Conservation (phyloP, 2,888 invertebrate genomes). For the Drosophila kanekoi region DNA sequence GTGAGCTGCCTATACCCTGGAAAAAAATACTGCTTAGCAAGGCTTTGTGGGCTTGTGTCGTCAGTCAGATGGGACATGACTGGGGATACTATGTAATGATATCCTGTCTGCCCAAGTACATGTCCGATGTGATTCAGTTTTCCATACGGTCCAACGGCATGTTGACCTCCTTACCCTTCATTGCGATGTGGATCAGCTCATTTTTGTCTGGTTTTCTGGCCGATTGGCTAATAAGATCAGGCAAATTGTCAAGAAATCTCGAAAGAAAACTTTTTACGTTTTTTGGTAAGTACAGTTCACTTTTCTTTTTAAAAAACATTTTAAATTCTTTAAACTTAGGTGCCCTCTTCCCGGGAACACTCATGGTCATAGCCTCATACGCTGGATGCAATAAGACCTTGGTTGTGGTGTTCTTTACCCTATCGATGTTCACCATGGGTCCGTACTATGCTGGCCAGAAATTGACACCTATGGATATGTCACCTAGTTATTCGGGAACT, state of each 20-base stretch:
- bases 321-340: slow-evolving; percentile 60
- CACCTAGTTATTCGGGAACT: slow-evolving; percentile 88
- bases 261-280: slow-evolving; percentile 89
- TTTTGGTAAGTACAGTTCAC: slow-evolving; percentile 85
- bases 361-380: slow-evolving; percentile 88
- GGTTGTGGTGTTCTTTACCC: slow-evolving; percentile 86
- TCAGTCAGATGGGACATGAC: slow-evolving; percentile 88
- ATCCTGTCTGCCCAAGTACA: slow-evolving; percentile 87
- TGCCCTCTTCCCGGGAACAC: slow-evolving; percentile 88
- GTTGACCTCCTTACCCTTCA: slow-evolving; percentile 87
- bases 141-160: slow-evolving; percentile 87
- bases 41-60: slow-evolving; percentile 87
- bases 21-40: slow-evolving; percentile 87
- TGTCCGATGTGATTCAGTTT: slow-evolving; percentile 87
- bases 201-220: slow-evolving; percentile 87
- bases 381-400: slow-evolving; percentile 87
- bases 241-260: slow-evolving; percentile 86
- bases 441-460: slow-evolving; percentile 89
- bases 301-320: neutral
- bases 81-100: slow-evolving; percentile 88
- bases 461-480: slow-evolving; percentile 88
- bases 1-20: slow-evolving; percentile 89
- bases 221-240: slow-evolving; percentile 87
- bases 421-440: slow-evolving; percentile 89
- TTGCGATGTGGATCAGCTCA: slow-evolving; percentile 87